These are phyloP conservation scores for Ecdyonurus torrentis DNA, from an alignment of 2,888 invertebrate genomes.

Conservation along the genomic window DNA sequence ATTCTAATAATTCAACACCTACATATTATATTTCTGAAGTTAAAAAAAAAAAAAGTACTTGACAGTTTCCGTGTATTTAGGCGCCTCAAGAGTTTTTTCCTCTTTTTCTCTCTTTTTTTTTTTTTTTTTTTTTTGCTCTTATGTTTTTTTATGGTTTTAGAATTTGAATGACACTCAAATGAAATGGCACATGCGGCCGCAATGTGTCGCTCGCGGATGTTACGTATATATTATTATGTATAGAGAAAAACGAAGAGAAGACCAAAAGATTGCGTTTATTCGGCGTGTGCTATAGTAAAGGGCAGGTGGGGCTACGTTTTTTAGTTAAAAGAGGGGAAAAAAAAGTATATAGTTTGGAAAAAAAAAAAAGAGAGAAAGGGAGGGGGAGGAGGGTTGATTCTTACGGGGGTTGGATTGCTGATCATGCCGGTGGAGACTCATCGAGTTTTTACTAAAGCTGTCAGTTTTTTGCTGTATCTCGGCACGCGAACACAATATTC, in stretches of 20 bases:
- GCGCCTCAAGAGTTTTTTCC: no score
- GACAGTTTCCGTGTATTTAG: not conserved
- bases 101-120: no score
- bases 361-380: no score
- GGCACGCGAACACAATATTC: not conserved
- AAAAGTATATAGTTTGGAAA: no score
- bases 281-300: conserved; percentile 1
- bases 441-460: no score
- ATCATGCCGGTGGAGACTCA: not conserved
- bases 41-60: not conserved
- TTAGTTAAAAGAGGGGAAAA: not conserved
- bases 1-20: no score
- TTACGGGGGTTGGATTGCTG: not conserved
- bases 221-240: no score
- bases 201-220: not conserved
- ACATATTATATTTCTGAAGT: no score
- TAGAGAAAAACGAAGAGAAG: no score
- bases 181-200: not conserved
- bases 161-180: not conserved
- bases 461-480: not conserved
- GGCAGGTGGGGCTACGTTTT: conserved; percentile 1
- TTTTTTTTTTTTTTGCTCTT: no score
- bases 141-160: not conserved
- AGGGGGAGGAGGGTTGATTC: not conserved
- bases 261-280: not conserved